Evolutionary conservation across 2,113 vertebrate genomes (phyloP).

Genomic region (Numenius arquata): DNA sequence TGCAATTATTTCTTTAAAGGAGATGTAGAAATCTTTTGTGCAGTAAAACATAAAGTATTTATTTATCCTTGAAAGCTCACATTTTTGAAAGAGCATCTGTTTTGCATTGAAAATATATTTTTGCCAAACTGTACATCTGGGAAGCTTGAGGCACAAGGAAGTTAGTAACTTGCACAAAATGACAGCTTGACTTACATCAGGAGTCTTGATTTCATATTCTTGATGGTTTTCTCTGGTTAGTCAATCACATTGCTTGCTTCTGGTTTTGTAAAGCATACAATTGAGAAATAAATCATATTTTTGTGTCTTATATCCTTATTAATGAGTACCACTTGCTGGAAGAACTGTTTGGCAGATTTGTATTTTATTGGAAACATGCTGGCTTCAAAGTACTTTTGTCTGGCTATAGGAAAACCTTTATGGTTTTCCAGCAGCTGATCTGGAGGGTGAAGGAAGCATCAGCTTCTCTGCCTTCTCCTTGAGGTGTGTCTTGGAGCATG

Average conservation of each 20-base stretch:
- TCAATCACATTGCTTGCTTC: constrained; percentile 45
- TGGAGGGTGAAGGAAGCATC: background rate
- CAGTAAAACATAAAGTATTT: constrained; percentile 64
- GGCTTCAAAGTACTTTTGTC: background rate
- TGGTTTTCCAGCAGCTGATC: background rate
- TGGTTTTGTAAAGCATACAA: constrained; percentile 36
- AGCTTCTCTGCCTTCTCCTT: background rate
- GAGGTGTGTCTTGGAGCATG: background rate
- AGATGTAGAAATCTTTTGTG: constrained; percentile 1
- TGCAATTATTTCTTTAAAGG: constrained; percentile 46
- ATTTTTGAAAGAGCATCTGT: constrained; percentile 61
- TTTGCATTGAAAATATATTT: constrained; percentile 66
- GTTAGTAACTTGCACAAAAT: background rate
- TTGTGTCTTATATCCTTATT: constrained; percentile 34
- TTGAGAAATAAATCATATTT: constrained; percentile 48
- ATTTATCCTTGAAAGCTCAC: constrained; percentile 64
- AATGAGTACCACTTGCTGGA: background rate
- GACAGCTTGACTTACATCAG: constrained; percentile 25
- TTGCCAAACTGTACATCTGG: constrained; percentile 67
- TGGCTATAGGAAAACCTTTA: background rate
- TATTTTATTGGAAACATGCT: background rate
- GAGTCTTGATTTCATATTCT: constrained; percentile 41
- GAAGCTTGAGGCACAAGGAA: constrained; percentile 63
- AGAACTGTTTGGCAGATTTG: background rate
- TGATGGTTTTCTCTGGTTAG: constrained; percentile 21